These are phyloP conservation scores for Oenanthe oenanthe DNA, from an alignment of 2,113 vertebrate species.

Conservation along the genomic window DNA sequence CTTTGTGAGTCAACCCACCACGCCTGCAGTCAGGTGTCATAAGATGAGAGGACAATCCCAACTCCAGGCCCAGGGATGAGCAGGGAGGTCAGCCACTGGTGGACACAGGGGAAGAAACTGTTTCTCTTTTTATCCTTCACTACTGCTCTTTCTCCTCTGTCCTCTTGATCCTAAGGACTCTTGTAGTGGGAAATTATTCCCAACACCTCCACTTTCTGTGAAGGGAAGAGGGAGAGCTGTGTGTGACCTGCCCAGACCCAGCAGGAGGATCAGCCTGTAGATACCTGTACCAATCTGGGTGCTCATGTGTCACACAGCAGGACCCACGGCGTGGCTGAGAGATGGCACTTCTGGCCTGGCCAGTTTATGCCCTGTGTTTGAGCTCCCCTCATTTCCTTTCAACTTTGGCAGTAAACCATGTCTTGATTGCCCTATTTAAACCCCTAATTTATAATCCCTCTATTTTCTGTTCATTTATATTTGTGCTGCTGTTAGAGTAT, in stretches of 20 bases:
- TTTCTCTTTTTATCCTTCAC: not conserved
- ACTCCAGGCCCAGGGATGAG: not conserved
- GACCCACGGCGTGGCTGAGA: not conserved
- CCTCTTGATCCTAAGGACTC: not conserved
- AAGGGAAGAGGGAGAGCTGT: not conserved
- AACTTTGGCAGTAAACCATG: not conserved
- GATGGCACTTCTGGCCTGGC: not conserved
- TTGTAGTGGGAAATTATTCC: not conserved
- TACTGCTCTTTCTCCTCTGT: not conserved
- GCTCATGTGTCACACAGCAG: accelerated
- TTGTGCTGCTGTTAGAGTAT: not conserved
- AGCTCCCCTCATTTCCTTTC: not conserved
- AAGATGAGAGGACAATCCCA: not conserved
- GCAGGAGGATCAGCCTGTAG: not conserved
- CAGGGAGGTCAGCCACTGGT: accelerated
- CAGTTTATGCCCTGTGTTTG: not conserved
- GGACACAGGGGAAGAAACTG: not conserved
- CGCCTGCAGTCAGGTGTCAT: accelerated
- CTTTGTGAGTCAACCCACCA: not conserved
- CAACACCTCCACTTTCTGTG: not conserved
- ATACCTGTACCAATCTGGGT: not conserved
- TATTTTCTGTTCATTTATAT: not conserved
- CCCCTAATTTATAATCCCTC: not conserved
- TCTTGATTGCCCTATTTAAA: not conserved
- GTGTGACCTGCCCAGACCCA: not conserved